phyloP scores from a whole-genome alignment of 35 echinoderm and acorn worm species.

The Hemicentrotus pulcherrimus region DNA sequence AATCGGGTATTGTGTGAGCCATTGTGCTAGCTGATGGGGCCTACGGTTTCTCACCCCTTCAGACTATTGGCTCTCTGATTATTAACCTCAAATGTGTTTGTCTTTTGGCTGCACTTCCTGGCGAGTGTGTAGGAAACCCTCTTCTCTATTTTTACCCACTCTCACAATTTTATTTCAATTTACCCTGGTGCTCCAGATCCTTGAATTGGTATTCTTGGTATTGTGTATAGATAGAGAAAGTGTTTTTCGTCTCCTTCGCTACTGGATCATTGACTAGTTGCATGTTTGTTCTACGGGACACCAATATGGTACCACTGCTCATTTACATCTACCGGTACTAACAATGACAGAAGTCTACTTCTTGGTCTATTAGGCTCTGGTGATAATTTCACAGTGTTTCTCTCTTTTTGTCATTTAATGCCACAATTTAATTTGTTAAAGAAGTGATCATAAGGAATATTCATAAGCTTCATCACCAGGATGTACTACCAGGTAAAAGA shows the following conservation, averaged over 20 bases:
- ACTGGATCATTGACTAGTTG: background rate
- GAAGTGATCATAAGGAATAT: background rate
- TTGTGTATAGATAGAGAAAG: conserved; percentile 18
- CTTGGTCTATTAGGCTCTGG: background rate
- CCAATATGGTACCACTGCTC: background rate
- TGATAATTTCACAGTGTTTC: background rate
- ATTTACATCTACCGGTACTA: background rate
- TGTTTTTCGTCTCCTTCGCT: conserved; percentile 2
- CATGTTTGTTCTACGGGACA: background rate
- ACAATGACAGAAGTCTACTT: background rate
- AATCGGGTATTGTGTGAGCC: background rate
- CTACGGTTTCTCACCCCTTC: background rate
- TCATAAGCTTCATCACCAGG: background rate
- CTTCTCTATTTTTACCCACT: background rate
- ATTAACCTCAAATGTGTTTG: conserved; percentile 23
- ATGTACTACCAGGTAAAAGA: background rate
- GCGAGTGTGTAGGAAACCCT: background rate
- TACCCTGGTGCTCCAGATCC: background rate
- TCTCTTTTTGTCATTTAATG: background rate
- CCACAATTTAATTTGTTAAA: background rate
- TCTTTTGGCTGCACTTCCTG: conserved; percentile 34
- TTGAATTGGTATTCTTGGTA: background rate
- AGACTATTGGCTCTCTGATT: conserved; percentile 27
- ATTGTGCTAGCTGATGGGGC: conserved; percentile 34
- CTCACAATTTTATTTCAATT: background rate